Evolutionary conservation across 1,140 invertebrate species (phyloP).

Genomic region (Andricus grossulariae): DNA sequence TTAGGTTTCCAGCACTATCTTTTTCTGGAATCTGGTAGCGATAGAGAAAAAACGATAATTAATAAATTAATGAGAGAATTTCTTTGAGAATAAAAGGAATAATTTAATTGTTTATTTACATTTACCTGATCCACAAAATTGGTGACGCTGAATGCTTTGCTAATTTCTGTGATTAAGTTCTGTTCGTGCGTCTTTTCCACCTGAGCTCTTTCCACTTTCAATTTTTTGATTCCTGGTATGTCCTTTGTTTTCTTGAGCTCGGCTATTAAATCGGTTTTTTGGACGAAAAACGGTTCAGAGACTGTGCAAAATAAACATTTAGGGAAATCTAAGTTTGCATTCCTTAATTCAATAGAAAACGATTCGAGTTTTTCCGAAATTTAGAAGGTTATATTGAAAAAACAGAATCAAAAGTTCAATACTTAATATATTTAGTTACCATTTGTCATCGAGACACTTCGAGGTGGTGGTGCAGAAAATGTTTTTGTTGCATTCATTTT

Average conservation of each 20-base stretch:
- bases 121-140: slow-evolving; percentile 92
- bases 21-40: slow-evolving; percentile 88
- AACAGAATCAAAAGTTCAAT: slow-evolving; percentile 1
- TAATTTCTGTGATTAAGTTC: slow-evolving; percentile 88
- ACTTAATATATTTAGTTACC: slow-evolving; percentile 53
- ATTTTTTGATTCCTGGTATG: slow-evolving; percentile 91
- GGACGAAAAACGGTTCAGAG: slow-evolving; percentile 82
- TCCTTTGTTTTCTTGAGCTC: slow-evolving; percentile 93
- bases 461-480: slow-evolving; percentile 83
- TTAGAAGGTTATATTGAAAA: slow-evolving; percentile 12
- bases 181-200: slow-evolving; percentile 87
- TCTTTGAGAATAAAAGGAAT: not conserved
- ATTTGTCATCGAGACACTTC: slow-evolving; percentile 82
- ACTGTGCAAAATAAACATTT: slow-evolving; percentile 67
- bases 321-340: not conserved
- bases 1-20: slow-evolving; percentile 90
- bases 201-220: slow-evolving; percentile 91
- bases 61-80: not conserved
- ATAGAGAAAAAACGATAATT: slow-evolving; percentile 40
- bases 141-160: slow-evolving; percentile 88
- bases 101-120: slow-evolving; percentile 37
- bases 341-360: slow-evolving; percentile 32
- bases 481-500: slow-evolving; percentile 86
- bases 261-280: slow-evolving; percentile 91
- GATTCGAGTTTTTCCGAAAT: slow-evolving; percentile 30